Evolutionary conservation across 2,888 invertebrate species (phyloP).

Genomic region (Sisyra terminalis): DNA sequence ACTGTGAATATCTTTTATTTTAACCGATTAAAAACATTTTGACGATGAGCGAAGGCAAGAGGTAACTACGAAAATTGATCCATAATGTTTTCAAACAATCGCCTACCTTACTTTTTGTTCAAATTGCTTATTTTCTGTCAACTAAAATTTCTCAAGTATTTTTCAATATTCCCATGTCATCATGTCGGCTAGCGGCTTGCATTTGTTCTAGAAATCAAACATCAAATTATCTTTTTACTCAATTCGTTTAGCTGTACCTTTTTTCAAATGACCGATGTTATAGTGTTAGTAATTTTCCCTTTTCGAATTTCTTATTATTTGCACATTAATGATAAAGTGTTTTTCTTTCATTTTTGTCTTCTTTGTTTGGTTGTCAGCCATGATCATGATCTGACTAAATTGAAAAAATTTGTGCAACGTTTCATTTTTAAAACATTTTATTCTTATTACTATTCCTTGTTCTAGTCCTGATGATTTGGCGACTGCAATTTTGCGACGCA

Average conservation of each 20-base stretch:
- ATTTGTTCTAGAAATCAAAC: not conserved
- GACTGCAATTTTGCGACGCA: conserved; percentile 94
- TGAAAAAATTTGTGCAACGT: not conserved
- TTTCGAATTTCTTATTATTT: not conserved
- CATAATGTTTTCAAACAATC: not conserved
- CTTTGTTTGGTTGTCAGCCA: conserved; percentile 7
- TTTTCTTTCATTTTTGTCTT: not conserved
- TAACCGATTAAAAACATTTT: conserved; percentile 1
- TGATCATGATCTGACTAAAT: conserved; percentile 4
- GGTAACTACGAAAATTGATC: conserved; percentile 17
- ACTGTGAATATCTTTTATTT: not conserved
- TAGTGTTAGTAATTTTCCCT: conserved; percentile 4
- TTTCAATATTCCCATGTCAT: conserved; percentile 7
- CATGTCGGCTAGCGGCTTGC: conserved; percentile 6
- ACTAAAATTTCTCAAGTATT: conserved; percentile 1
- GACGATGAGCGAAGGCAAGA: conserved; percentile 22
- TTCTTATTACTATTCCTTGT: conserved; percentile 11
- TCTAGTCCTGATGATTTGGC: conserved; percentile 75
- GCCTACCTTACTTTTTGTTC: too few species aligned
- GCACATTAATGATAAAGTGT: not conserved
- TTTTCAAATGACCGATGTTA: conserved; percentile 3
- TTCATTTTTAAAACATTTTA: not conserved
- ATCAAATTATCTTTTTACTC: too few species aligned
- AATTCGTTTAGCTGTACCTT: too few species aligned
- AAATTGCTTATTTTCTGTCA: not conserved